Percentiles rank a stretch among this genome's conserved stretches.
These are phyloP conservation scores for Drosophila cardini DNA, from an alignment of 1,140 invertebrate genomes.

Conservation along the genomic window DNA sequence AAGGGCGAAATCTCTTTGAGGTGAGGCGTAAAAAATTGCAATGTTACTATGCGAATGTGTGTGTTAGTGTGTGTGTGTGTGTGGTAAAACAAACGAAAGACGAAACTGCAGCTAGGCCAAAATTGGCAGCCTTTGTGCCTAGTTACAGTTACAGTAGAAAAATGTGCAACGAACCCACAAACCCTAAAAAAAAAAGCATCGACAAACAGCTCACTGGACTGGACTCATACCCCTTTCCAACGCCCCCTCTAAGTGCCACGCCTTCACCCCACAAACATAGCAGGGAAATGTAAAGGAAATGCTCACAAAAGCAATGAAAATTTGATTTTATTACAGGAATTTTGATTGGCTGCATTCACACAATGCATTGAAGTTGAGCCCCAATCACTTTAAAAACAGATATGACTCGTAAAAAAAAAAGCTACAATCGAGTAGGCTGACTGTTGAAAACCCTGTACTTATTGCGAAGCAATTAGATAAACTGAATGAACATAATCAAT, in stretches of 20 bases:
- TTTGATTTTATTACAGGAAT: constrained; percentile 83
- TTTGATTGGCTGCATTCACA: constrained; percentile 78
- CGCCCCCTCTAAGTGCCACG: not conserved
- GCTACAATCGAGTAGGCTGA: not conserved
- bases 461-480: too few species aligned
- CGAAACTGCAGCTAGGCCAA: constrained; percentile 64
- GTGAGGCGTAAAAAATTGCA: constrained; percentile 55
- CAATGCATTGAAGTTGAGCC: constrained; percentile 32
- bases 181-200: constrained; percentile 23
- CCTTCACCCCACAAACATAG: constrained; percentile 14
- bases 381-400: not conserved
- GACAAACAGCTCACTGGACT: constrained; percentile 39
- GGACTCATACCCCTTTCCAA: not conserved
- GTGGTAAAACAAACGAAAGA: constrained; percentile 69
- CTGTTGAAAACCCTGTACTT: too few species aligned
- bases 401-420: not conserved
- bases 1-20: constrained; percentile 70
- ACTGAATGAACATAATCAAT: too few species aligned
- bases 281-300: constrained; percentile 68
- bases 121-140: constrained; percentile 71
- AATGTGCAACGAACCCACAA: constrained; percentile 32
- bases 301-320: constrained; percentile 76
- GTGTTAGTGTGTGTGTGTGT: constrained; percentile 17
- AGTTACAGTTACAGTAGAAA: constrained; percentile 54
- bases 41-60: not conserved